Evolutionary conservation across 2,888 invertebrate species (phyloP).

Genomic region (Latrodectus hesperus): DNA sequence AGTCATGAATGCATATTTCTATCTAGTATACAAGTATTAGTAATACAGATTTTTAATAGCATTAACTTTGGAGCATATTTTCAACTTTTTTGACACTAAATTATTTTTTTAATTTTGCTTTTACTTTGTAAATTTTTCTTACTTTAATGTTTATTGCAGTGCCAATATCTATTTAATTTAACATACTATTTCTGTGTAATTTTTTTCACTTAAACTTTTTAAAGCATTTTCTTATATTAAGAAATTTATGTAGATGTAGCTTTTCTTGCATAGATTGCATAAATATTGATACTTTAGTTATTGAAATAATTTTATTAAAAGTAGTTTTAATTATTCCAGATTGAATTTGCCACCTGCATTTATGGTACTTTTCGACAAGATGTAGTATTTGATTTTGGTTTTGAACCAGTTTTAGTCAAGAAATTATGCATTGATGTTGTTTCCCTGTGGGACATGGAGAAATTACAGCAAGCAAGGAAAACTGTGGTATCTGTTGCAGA

Average conservation of each 20-base stretch:
- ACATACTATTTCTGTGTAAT: too few species aligned
- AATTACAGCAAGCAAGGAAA: constrained; percentile 72
- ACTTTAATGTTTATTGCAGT: too few species aligned
- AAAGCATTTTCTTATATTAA: background rate
- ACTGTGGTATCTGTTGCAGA: constrained; percentile 75
- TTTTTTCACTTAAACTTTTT: background rate
- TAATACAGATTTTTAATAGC: too few species aligned
- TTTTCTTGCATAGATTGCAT: background rate
- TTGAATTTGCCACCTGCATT: constrained; percentile 82
- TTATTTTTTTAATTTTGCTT: too few species aligned
- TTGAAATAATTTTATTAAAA: background rate
- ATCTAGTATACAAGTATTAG: too few species aligned
- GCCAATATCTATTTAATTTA: too few species aligned
- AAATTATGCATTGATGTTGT: constrained; percentile 84
- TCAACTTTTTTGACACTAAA: too few species aligned
- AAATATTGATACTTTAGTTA: background rate
- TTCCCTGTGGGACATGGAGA: constrained; percentile 80
- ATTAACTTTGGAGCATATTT: too few species aligned
- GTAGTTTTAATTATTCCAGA: constrained; percentile 71
- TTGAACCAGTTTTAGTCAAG: constrained; percentile 76
- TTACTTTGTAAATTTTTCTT: too few species aligned
- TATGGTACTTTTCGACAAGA: constrained; percentile 87
- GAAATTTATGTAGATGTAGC: background rate
- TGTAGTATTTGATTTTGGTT: constrained; percentile 84
- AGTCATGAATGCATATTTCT: too few species aligned